Evolutionary conservation across 2,888 invertebrate species (phyloP), one percentile per base, ranked within the genome.

Genomic region (Cetonia aurata): DNA sequence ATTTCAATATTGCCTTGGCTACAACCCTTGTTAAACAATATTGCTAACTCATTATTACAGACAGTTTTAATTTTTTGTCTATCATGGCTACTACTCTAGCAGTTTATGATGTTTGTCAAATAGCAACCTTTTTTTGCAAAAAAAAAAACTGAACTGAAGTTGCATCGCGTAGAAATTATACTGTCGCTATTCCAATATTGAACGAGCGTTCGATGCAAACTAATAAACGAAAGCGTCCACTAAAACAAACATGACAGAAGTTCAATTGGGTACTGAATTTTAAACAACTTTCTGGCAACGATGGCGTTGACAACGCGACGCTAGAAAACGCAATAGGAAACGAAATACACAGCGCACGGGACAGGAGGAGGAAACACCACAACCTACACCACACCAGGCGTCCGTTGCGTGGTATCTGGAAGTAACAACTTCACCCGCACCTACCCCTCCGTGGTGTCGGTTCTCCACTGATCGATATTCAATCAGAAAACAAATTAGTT

Each of bases 401-500:
- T 48, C 46, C 42, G 72, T 65, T 72, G 72, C 71, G 66, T 62
- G 72, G 67, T 71, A 41, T 70, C 71, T 15, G 56, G 41, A 72
- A 68, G 73, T 70, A 74, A 71, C 71, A 74, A 70, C 65, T 31
- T 41, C 62, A 41, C 37, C 37, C 37, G 37, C 37, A 37, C 37
- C 17, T 50, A 25, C 15, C 37, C 13, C 33, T 56, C 55, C n/a
- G 15, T 10, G 53, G 37, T 10, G 37, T 37, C 37, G 52, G 52
- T 19, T 52, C 25, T 19, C 52, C 50, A 13, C 67, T 73, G 77
- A 78, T 79, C 79, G 78, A 79, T 79, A 79, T 79, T 79, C 78
- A 79, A 79, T 79, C 78, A 79, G 78, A 78, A 79, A 79, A 77
- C 78, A 79, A 79, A 79, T 79, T 79, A 79, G 78, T 79, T 79